A percentile compares a stretch with the other conserved stretches of the same genome.
These are phyloP conservation scores for Trichomycterus rosablanca DNA, from an alignment of 2,113 vertebrate genomes.

Conservation along the genomic window DNA sequence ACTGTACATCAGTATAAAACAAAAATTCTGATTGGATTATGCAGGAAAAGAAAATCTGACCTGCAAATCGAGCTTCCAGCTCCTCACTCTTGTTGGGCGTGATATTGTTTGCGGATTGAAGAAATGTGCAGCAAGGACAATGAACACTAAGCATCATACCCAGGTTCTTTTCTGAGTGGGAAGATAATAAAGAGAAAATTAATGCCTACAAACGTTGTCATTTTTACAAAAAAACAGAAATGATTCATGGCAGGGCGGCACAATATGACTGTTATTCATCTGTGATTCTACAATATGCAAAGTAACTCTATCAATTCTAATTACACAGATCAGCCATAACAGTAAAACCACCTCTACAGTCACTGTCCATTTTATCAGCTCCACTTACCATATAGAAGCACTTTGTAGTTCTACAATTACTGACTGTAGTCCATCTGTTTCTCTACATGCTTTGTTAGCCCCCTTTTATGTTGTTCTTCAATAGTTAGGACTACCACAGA, in stretches of 20 bases:
- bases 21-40: too few species aligned
- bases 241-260: background rate
- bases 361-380: too few species aligned
- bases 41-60: constrained; percentile 56
- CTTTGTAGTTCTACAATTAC: too few species aligned
- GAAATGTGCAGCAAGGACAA: constrained; percentile 94
- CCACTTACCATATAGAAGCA: too few species aligned
- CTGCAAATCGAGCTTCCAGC: constrained; percentile 93
- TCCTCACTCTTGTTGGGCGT: constrained; percentile 96
- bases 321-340: too few species aligned
- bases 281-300: background rate
- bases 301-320: too few species aligned
- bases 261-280: background rate
- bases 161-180: constrained; percentile 82
- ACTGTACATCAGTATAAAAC: too few species aligned
- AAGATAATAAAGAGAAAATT: constrained; percentile 4
- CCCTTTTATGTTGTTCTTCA: too few species aligned
- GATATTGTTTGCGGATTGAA: constrained; percentile 94
- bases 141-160: constrained; percentile 96
- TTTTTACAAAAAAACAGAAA: background rate
- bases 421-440: too few species aligned
- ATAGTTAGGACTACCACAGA: too few species aligned
- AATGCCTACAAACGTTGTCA: background rate
- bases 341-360: too few species aligned
- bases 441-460: too few species aligned